phyloP scores from a whole-genome alignment of 2,888 invertebrate genomes.

The Alloscopus bannaensis region DNA sequence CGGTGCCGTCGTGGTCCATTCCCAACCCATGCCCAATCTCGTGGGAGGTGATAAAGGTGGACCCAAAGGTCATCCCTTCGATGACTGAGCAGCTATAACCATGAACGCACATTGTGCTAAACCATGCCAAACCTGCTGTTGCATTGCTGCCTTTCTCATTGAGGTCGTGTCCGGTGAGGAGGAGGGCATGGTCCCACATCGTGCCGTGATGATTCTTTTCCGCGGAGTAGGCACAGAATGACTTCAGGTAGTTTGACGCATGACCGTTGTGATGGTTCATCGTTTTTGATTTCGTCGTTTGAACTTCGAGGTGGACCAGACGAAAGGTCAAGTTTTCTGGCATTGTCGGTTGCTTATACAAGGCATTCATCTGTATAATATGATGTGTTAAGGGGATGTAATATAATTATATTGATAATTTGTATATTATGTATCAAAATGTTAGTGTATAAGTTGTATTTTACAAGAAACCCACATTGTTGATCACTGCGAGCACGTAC shows the following conservation, averaged over 20 bases:
- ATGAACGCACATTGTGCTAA: constrained; percentile 55
- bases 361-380: constrained; percentile 57
- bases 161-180: constrained; percentile 61
- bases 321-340: constrained; percentile 49
- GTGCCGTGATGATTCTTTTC: constrained; percentile 52
- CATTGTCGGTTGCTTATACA: constrained; percentile 62
- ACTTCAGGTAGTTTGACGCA: constrained; percentile 53
- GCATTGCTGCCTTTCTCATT: constrained; percentile 28
- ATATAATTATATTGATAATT: not conserved
- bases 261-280: constrained; percentile 24
- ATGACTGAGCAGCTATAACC: constrained; percentile 55
- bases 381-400: not conserved
- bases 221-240: constrained; percentile 61
- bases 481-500: constrained; percentile 51
- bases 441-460: not conserved
- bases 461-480: constrained; percentile 54
- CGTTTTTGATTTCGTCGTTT: constrained; percentile 17
- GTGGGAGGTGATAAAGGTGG: constrained; percentile 40
- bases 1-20: constrained; percentile 56
- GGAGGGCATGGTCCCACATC: constrained; percentile 62
- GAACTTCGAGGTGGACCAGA: constrained; percentile 57
- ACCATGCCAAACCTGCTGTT: constrained; percentile 52
- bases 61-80: constrained; percentile 43
- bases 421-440: not conserved
- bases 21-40: constrained; percentile 26